phyloP scores from a whole-genome alignment of 2,888 invertebrate genomes.

The Acleris literana region DNA sequence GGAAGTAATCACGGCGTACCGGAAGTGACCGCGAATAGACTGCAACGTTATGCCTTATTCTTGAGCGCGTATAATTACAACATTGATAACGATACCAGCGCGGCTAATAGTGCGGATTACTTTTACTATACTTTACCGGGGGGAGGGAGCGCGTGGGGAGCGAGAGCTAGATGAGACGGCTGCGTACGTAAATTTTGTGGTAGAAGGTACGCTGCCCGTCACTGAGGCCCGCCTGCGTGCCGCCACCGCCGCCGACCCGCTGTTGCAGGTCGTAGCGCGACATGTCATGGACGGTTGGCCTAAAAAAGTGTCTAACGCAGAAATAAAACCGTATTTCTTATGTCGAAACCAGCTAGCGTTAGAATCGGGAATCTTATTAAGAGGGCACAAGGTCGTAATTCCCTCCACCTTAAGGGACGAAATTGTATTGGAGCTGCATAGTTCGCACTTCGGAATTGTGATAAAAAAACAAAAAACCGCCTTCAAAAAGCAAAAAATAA shows the following conservation, averaged over 20 bases:
- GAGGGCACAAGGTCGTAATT: constrained; percentile 35
- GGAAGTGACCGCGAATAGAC: not conserved
- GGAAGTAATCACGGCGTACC: not conserved
- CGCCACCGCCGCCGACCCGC: not conserved
- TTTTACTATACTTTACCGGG: not conserved
- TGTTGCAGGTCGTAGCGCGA: not conserved
- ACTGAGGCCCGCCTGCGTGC: not conserved
- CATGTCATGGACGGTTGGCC: not conserved
- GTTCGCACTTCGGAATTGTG: constrained; percentile 34
- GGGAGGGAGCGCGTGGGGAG: not conserved
- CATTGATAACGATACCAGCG: not conserved
- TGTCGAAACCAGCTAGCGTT: not conserved
- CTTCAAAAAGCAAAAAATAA: no score
- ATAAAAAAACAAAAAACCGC: no score
- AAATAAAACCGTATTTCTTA: not conserved
- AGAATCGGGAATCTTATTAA: constrained; percentile 13
- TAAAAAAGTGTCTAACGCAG: not conserved
- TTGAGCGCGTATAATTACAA: not conserved
- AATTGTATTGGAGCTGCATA: no score
- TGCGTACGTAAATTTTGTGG: not conserved
- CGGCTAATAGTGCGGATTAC: not conserved
- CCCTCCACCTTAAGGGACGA: constrained; percentile 12
- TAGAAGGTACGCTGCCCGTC: not conserved
- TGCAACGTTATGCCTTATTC: not conserved
- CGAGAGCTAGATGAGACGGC: not conserved